Evolutionary conservation across 2,113 vertebrate species (phyloP).

Genomic region (Barnardius zonarius): DNA sequence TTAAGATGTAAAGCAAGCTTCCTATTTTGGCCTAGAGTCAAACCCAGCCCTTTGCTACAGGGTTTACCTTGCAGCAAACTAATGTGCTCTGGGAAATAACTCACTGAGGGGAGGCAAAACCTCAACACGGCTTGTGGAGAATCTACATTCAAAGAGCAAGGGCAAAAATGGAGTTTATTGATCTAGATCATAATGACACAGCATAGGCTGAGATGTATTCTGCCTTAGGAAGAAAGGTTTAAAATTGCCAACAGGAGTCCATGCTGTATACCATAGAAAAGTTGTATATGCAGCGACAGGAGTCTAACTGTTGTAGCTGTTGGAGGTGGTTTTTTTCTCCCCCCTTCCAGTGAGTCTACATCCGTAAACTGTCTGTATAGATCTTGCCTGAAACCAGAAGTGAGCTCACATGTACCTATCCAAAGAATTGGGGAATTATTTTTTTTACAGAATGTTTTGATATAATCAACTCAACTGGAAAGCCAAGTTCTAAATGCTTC

Average conservation of each 20-base stretch:
- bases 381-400: not conserved
- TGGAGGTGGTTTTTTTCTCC: not conserved
- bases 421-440: not conserved
- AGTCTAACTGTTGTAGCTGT: not conserved
- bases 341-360: accelerated
- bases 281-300: not conserved
- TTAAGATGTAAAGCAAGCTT: not conserved
- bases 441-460: not conserved
- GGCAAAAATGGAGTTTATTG: not conserved
- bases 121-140: not conserved
- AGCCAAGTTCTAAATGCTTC: not conserved
- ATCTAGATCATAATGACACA: not conserved
- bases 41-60: not conserved
- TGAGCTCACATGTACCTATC: not conserved
- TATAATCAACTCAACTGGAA: not conserved
- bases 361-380: not conserved
- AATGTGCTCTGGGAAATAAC: not conserved
- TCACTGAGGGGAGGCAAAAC: not conserved
- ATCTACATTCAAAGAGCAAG: not conserved
- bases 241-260: not conserved
- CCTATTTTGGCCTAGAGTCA: not conserved
- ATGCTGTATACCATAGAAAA: not conserved
- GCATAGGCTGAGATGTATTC: not conserved
- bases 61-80: not conserved
- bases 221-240: not conserved